Percentiles rank a stretch among this genome's conserved stretches.
Conservation (phyloP, 2,888 invertebrate species). For the Yponomeuta sedellus region DNA sequence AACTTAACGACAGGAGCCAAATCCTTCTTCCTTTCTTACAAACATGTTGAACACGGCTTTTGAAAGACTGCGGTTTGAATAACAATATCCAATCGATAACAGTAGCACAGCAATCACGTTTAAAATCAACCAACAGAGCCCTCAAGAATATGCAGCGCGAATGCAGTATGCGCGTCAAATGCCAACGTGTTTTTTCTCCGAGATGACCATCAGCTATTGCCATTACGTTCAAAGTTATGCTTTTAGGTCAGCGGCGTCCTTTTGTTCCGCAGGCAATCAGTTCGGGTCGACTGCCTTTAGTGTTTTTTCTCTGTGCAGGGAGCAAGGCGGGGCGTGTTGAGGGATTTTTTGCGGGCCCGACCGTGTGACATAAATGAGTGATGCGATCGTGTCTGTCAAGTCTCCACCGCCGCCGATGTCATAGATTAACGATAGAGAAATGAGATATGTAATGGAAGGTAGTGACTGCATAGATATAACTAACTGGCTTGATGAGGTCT, state of each 20-base stretch:
- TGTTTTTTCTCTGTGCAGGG: constrained; percentile 44
- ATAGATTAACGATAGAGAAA: constrained; percentile 32
- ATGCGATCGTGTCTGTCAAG: constrained; percentile 56
- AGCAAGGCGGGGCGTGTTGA: constrained; percentile 27
- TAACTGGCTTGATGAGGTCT: no score
- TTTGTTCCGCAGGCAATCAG: constrained; percentile 50
- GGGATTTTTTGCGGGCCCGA: constrained; percentile 54
- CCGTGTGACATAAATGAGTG: constrained; percentile 55
- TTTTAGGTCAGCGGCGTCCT: constrained; percentile 33
- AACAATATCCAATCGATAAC: neutral
- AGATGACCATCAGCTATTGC: constrained; percentile 13
- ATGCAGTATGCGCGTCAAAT: constrained; percentile 9
- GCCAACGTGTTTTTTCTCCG: constrained; percentile 1
- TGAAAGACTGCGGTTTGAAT: neutral
- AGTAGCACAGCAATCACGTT: neutral
- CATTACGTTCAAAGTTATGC: constrained; percentile 15
- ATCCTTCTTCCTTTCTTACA: neutral
- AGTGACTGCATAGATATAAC: no score
- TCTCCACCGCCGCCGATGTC: constrained; percentile 33
- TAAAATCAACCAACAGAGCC: neutral
- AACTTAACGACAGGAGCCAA: neutral
- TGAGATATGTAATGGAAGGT: neutral
- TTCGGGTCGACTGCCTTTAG: constrained; percentile 48
- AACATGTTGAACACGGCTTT: neutral
- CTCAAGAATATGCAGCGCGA: constrained; percentile 1